Evolutionary conservation across 2,797 vertebrate genomes (phyloP), one percentile per base, ranked within the genome.

Genomic region (Xenopus petersii): DNA sequence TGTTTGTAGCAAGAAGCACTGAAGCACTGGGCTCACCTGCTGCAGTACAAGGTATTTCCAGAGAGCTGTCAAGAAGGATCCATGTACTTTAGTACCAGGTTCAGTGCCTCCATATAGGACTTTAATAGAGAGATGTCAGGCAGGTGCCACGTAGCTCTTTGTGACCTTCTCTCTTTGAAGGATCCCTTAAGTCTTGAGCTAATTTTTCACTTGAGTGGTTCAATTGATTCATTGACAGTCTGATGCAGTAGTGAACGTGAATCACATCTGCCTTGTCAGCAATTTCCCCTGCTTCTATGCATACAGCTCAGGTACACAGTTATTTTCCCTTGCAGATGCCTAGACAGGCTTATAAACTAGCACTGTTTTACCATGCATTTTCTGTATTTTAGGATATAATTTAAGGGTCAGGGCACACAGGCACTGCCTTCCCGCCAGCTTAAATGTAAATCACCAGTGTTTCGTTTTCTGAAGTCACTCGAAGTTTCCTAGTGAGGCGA

Each of bases 191-290:
- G 81, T 82, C 85, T 83, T 82, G 81, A 90, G 87, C 88, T 91
- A 88, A 90, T 91, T 90, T 93, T 90, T 85, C 89, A 91, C 81
- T 80, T 84, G 88, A 91, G 82, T 84, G 87, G 78, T 81, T 88
- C 79, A 80, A 81, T 88, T 85, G 87, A 90, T 88, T 90, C 84
- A 86, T 76, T 74, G 69, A 81, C 80, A 82, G 80, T 33, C 8
- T 55, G 64, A 64, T 16, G 0, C 74, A 77, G 80, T 71, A 16
- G n/a, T 71, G 2, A 73, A 80, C 79, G 78, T 46, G 51, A 78
- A 75, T 70, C 83, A 62, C 79, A 71, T 75, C 79, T 58, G 81
- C 86, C 0, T 0, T 77, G 70, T 92, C 88, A 91, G 89, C 84
- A 81, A 49, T 79, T 83, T 84, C 75, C 67, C 82, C 64, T 65